phyloP scores from a whole-genome alignment of 2,113 vertebrate genomes.

The Prinia subflava region DNA sequence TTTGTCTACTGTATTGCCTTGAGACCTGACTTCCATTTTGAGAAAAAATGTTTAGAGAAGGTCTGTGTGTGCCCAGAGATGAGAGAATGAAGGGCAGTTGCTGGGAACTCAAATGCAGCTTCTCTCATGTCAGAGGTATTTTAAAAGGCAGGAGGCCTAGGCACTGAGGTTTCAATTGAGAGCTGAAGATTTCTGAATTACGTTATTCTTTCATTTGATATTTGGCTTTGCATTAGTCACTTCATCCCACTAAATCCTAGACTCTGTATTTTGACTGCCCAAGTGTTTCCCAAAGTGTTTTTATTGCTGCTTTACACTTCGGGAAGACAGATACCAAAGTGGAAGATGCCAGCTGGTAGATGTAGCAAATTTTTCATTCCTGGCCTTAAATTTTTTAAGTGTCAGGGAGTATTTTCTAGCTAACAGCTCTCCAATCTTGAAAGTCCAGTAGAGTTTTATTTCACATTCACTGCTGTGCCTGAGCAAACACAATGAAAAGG shows the following conservation, averaged over 20 bases:
- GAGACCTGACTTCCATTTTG: background rate
- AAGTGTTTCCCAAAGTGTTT: background rate
- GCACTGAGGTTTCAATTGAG: background rate
- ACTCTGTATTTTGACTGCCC: background rate
- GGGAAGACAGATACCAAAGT: background rate
- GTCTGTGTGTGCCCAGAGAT: background rate
- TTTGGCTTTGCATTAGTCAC: background rate
- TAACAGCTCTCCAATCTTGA: background rate
- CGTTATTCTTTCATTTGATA: background rate
- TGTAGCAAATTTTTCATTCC: background rate
- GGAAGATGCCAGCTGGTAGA: background rate
- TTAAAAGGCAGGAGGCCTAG: background rate
- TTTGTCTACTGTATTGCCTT: background rate
- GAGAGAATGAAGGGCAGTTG: background rate
- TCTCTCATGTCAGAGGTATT: background rate
- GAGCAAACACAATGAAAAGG: background rate
- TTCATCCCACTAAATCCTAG: background rate
- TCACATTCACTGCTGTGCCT: background rate
- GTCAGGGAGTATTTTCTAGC: background rate
- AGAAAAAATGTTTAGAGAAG: background rate
- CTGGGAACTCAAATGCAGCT: background rate
- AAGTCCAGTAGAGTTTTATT: background rate
- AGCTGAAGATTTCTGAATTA: background rate
- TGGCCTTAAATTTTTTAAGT: background rate
- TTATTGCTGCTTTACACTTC: background rate